Base-by-base conservation (phyloP, 2,888 invertebrate genomes). In the Lasius fuliginosus region DNA sequence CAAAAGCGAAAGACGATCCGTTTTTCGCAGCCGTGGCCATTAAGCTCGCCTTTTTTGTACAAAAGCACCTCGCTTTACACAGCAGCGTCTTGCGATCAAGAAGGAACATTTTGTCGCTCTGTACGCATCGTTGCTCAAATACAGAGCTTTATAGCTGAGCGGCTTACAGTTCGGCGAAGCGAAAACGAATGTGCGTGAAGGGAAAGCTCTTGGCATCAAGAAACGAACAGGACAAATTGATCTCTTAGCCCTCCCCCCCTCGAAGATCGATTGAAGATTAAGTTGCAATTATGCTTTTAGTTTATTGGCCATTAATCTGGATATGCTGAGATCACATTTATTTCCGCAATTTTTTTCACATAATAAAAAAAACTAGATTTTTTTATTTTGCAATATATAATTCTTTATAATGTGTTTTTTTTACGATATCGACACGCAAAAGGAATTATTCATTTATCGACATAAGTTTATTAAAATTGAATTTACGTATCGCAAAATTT, bases 51-150 rank as follows among this genome's bases (percentile, higher is more conserved):
- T 62, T 71, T 79, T 81, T 81, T 46, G 30, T 33, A 71, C 60
- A 81, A 81, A 81, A 73, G 79, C 60, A 15, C 71, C 23, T 79
- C 42, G 56, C 77, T 73, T 71, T 49, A 30, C 64, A 30, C 49
- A 27, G 23, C 36, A 36, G 15, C 36, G 18, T 65, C 65, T 65
- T 42, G 62, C 62, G 71, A 60, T 73, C 75, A 23, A 18, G 71
- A 30, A 65, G 62, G 15, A 9, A 64, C 27, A 53, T 23, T 76
- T 82, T 23, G 65, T 71, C 65, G 49, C 36, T 18, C 36, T 11
- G 65, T 33, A 85, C 82, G 83, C 85, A 77, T 86, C 82, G 73
- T 53, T 74, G 56, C 76, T 69, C 75, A 58, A 85, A 82, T 82
- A 85, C 65, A 82, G 49, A 65, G 68, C 49, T 85, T 68, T 62